phyloP scores from a whole-genome alignment of 53 echinoderm and acorn worm species.

The Henricia sp. region DNA sequence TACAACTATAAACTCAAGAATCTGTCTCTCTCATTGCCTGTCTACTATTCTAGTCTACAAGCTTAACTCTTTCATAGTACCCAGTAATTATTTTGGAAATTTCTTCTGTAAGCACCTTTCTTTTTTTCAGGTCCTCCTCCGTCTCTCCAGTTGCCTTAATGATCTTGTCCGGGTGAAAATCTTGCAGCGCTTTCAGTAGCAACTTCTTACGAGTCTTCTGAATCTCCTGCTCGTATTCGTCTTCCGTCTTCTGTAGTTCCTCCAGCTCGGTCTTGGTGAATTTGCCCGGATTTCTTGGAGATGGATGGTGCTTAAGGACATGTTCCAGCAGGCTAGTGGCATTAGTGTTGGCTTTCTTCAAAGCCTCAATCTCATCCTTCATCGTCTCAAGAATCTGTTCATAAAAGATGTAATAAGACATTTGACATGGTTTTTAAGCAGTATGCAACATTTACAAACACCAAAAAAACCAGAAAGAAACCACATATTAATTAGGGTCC shows the following conservation, averaged over 20 bases:
- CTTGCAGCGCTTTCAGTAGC: not conserved
- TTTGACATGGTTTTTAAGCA: too few relatives aligned
- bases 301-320: not conserved
- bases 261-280: slow-evolving; percentile 1
- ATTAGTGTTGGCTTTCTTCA: not conserved
- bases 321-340: not conserved
- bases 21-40: too few relatives aligned
- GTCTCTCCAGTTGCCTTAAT: not conserved
- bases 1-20: too few relatives aligned
- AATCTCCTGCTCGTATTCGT: not conserved
- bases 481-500: too few relatives aligned
- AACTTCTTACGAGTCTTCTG: not conserved
- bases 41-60: not conserved
- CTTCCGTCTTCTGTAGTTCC: not conserved
- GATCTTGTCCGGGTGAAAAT: not conserved
- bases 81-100: slow-evolving; percentile 16
- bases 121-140: not conserved
- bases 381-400: too few relatives aligned
- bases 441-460: too few relatives aligned
- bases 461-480: too few relatives aligned
- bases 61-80: slow-evolving; percentile 8
- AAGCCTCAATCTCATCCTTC: not conserved
- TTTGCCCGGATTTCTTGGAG: not conserved
- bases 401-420: too few relatives aligned
- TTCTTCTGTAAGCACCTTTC: slow-evolving; percentile 18